Percentiles rank a stretch among this genome's conserved stretches.
Evolutionary conservation across 2,797 vertebrate species (phyloP).

Genomic region (Amazona finschi): DNA sequence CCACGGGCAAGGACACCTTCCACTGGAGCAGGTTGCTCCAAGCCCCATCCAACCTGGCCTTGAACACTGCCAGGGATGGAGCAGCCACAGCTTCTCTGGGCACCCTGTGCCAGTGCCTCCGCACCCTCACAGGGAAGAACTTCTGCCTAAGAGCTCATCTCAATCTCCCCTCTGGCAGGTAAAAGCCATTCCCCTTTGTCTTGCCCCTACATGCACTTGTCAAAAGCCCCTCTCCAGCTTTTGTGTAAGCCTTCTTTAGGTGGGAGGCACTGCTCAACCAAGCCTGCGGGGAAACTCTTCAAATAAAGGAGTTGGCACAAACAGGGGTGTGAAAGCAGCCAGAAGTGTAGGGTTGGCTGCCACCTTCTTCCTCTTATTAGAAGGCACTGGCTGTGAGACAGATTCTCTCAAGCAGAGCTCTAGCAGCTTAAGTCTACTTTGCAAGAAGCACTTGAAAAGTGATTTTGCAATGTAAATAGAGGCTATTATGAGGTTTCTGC

Average conservation of each 20-base stretch:
- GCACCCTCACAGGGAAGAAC: not conserved
- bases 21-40: not conserved
- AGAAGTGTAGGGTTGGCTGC: not conserved
- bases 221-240: not conserved
- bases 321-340: not conserved
- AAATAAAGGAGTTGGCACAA: not conserved
- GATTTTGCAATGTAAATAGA: slow-evolving; percentile 1
- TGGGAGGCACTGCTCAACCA: not conserved
- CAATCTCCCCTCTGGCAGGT: not conserved
- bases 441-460: not conserved
- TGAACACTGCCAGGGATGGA: not conserved
- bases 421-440: not conserved
- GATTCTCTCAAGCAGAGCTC: not conserved
- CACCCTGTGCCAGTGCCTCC: not conserved
- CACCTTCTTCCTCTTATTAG: not conserved
- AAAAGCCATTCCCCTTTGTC: not conserved
- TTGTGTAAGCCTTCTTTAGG: not conserved
- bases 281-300: not conserved
- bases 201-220: not conserved
- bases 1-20: not conserved
- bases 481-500: not conserved
- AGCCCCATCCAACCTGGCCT: not conserved
- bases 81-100: too few species aligned
- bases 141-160: not conserved
- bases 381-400: not conserved